Conservation (phyloP, 2,113 vertebrate genomes). For the Himantopus leucocephalus region DNA sequence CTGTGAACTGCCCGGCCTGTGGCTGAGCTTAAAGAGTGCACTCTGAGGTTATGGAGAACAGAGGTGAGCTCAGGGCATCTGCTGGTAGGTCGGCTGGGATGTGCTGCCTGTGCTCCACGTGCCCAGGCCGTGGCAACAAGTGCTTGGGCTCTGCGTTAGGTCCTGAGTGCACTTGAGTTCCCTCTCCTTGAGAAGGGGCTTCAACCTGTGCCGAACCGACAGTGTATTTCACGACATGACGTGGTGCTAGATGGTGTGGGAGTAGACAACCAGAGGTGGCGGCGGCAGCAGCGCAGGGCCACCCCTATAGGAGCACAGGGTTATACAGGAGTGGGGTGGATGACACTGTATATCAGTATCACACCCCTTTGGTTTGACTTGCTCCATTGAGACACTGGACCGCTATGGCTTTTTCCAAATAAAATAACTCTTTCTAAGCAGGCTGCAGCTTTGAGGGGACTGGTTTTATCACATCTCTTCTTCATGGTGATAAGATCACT, state of each 20-base stretch:
- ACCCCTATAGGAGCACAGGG: accelerated
- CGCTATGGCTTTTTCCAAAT: background rate
- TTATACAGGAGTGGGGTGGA: background rate
- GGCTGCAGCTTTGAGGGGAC: constrained; percentile 14
- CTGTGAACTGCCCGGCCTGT: background rate
- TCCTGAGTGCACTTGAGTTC: background rate
- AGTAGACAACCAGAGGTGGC: background rate
- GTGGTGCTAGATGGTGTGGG: background rate
- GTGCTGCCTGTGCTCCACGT: background rate
- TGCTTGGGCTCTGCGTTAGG: background rate
- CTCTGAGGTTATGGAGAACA: background rate
- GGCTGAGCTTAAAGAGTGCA: background rate
- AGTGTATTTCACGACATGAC: background rate
- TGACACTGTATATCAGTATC: background rate
- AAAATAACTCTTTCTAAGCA: constrained; percentile 33
- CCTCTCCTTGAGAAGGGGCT: background rate
- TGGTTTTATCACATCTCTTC: constrained; percentile 24
- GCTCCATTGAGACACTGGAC: background rate
- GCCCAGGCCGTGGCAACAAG: background rate
- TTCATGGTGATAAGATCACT: constrained; percentile 52
- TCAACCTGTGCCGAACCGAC: background rate
- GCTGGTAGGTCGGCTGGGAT: background rate
- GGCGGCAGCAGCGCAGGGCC: accelerated
- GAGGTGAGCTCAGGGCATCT: background rate
- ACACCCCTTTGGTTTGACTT: background rate